phyloP scores from a whole-genome alignment of 2,797 vertebrate species.

The Scolopax rusticola region DNA sequence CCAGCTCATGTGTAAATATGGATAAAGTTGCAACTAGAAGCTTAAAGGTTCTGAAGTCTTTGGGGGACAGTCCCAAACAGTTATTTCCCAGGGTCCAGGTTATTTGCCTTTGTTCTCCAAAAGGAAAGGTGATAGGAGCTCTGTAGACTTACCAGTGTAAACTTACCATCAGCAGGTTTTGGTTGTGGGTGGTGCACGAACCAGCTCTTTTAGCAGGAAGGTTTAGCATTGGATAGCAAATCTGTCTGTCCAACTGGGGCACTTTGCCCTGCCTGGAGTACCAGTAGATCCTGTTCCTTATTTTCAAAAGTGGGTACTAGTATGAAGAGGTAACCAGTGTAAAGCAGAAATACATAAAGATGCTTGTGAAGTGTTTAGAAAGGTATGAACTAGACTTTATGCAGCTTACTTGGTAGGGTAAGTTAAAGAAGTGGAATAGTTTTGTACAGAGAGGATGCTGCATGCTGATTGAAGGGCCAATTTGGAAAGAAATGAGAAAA shows the following conservation, averaged over 20 bases:
- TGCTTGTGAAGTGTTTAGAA: not conserved
- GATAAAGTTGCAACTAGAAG: not conserved
- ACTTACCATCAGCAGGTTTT: not conserved
- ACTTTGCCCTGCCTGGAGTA: not conserved
- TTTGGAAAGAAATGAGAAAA: not conserved
- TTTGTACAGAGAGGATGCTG: accelerated
- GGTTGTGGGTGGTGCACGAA: not conserved
- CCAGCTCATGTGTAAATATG: not conserved
- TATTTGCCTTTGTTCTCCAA: not conserved
- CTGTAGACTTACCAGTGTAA: not conserved
- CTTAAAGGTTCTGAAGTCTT: not conserved
- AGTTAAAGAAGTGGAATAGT: not conserved
- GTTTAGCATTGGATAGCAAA: not conserved
- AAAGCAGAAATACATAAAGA: not conserved
- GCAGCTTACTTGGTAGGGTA: not conserved
- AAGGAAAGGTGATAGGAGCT: not conserved
- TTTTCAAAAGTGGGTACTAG: not conserved
- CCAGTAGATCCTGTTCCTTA: not conserved
- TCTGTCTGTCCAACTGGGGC: not conserved
- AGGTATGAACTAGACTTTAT: not conserved
- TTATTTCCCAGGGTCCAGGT: not conserved
- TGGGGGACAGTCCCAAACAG: too few relatives aligned
- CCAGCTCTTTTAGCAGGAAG: not conserved
- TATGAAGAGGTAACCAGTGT: not conserved
- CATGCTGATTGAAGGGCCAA: not conserved